Conservation (phyloP, 2,888 invertebrate genomes). For the Venusia cambrica region DNA sequence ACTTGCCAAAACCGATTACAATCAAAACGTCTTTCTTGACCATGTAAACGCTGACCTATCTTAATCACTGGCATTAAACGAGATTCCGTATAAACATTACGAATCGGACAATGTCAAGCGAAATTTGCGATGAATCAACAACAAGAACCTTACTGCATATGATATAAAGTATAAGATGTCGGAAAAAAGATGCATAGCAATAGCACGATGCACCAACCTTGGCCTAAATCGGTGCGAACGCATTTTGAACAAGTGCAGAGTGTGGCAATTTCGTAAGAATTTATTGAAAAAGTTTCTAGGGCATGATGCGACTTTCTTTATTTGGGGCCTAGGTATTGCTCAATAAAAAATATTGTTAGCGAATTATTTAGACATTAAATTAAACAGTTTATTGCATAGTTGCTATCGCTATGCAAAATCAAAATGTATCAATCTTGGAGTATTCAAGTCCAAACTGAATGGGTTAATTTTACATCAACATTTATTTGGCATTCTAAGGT, state of each 20-base stretch:
- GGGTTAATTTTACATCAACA: too few relatives aligned
- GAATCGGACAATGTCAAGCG: constrained; percentile 10
- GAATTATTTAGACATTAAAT: too few relatives aligned
- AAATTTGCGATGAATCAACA: constrained; percentile 1
- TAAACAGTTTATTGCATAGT: too few relatives aligned
- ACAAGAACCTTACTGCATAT: constrained; percentile 6
- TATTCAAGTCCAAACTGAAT: too few relatives aligned
- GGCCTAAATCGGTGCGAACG: constrained; percentile 60
- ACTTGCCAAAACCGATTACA: constrained; percentile 11
- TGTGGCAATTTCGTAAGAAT: constrained; percentile 42
- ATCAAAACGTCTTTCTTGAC: constrained; percentile 37
- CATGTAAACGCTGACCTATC: constrained; percentile 34
- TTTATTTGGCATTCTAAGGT: too few relatives aligned
- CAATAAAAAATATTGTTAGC: constrained; percentile 1
- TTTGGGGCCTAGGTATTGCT: constrained; percentile 6
- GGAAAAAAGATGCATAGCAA: not conserved
- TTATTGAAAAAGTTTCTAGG: constrained; percentile 59
- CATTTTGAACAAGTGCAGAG: constrained; percentile 47
- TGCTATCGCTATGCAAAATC: too few relatives aligned
- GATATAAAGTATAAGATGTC: not conserved
- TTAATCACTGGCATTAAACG: constrained; percentile 12
- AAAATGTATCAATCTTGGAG: too few relatives aligned
- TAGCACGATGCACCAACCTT: constrained; percentile 44
- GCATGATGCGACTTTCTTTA: constrained; percentile 28
- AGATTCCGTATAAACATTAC: constrained; percentile 9